Percentiles rank a stretch among this genome's conserved stretches.
These are phyloP conservation scores for Drosophila yakuba DNA, from an alignment of 1,140 invertebrate genomes.

Conservation along the genomic window DNA sequence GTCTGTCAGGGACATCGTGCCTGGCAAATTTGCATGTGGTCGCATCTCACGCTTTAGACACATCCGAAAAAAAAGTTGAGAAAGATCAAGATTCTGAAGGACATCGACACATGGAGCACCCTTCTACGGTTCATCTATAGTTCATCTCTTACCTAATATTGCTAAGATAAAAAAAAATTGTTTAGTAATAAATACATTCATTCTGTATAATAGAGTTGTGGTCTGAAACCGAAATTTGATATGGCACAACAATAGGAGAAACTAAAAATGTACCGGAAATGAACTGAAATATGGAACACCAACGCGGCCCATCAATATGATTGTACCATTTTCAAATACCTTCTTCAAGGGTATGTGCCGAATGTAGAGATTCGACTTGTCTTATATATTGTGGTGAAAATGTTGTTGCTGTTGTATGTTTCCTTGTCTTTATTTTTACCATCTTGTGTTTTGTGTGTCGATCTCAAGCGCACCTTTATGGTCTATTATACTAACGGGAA, in stretches of 20 bases:
- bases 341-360: slow-evolving; percentile 23
- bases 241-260: background rate
- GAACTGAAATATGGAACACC: background rate
- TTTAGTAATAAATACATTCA: no score
- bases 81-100: no score
- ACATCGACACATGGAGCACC: slow-evolving; percentile 1
- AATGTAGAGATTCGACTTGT: slow-evolving; percentile 14
- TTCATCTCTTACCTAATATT: background rate
- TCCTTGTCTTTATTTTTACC: slow-evolving; percentile 33
- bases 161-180: no score
- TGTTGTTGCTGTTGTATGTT: slow-evolving; percentile 19
- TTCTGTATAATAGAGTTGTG: background rate
- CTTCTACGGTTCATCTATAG: background rate
- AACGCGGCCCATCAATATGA: background rate
- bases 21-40: slow-evolving; percentile 72
- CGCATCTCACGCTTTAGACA: slow-evolving; percentile 72
- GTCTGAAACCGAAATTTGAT: background rate
- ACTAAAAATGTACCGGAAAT: slow-evolving; percentile 1
- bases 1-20: slow-evolving; percentile 74
- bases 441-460: slow-evolving; percentile 45
- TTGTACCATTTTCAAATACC: slow-evolving; percentile 14
- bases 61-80: slow-evolving; percentile 10
- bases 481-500: slow-evolving; percentile 83
- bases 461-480: slow-evolving; percentile 76
- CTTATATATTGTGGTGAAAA: slow-evolving; percentile 36